These are phyloP conservation scores for Hemithea aestivaria DNA, from an alignment of 2,888 invertebrate genomes.

Conservation along the genomic window DNA sequence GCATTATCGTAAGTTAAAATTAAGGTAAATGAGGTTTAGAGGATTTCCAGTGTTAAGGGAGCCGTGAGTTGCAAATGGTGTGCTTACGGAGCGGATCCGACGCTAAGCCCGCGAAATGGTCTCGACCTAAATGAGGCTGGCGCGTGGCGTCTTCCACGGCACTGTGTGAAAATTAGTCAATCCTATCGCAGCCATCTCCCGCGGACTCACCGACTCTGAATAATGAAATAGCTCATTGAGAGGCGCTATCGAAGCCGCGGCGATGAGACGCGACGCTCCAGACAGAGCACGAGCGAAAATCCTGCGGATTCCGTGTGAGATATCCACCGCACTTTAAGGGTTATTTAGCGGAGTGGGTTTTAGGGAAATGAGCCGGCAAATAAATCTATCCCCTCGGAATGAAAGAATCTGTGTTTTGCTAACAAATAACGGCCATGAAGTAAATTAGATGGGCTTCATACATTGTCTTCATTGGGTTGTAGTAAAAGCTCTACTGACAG, in stretches of 20 bases:
- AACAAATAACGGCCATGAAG: constrained; percentile 56
- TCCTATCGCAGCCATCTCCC: constrained; percentile 66
- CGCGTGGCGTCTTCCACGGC: constrained; percentile 52
- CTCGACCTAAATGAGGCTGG: constrained; percentile 63
- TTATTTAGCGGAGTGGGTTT: constrained; percentile 76
- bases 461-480: constrained; percentile 60
- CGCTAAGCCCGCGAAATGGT: constrained; percentile 63
- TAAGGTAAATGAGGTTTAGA: constrained; percentile 43
- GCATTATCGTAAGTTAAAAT: constrained; percentile 46
- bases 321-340: constrained; percentile 68
- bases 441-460: constrained; percentile 63
- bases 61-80: constrained; percentile 60
- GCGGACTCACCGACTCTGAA: constrained; percentile 60
- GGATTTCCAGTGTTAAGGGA: constrained; percentile 40
- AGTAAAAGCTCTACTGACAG: constrained; percentile 38
- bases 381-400: constrained; percentile 58
- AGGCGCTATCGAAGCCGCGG: constrained; percentile 54
- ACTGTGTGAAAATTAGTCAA: constrained; percentile 71
- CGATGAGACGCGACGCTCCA: constrained; percentile 54
- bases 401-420: constrained; percentile 55
- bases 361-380: constrained; percentile 68
- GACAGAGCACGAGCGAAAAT: constrained; percentile 59
- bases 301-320: constrained; percentile 69
- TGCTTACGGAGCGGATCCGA: constrained; percentile 61
- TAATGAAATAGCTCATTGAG: constrained; percentile 74